Percentiles rank a stretch among this genome's conserved stretches.
These are phyloP conservation scores for Poeciliopsis gracilis DNA, from an alignment of 2,797 vertebrate genomes.

Conservation along the genomic window DNA sequence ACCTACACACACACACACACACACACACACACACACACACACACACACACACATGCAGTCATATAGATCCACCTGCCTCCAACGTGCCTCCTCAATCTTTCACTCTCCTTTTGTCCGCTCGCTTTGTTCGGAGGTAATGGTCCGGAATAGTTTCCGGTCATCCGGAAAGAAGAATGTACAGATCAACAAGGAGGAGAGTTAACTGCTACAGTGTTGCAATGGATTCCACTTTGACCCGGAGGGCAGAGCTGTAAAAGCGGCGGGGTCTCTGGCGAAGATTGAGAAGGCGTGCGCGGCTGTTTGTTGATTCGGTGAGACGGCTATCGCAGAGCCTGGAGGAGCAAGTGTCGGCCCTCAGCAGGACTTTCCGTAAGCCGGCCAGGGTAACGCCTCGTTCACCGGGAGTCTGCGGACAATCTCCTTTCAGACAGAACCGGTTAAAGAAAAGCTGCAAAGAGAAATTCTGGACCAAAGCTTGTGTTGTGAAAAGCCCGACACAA, in stretches of 20 bases:
- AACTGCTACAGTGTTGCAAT: conserved; percentile 24
- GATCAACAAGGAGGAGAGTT: conserved; percentile 21
- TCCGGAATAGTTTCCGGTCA: conserved; percentile 34
- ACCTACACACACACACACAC: conserved; percentile 15
- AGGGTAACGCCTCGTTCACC: conserved; percentile 37
- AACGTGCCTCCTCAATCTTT: conserved; percentile 31
- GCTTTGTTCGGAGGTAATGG: conserved; percentile 59
- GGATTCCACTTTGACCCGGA: conserved; percentile 60
- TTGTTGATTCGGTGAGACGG: conserved; percentile 36
- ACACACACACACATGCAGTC: conserved; percentile 8
- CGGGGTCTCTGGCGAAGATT: conserved; percentile 22
- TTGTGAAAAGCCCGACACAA: neutral
- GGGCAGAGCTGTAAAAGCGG: conserved; percentile 21
- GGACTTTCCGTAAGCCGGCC: conserved; percentile 18
- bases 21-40: neutral
- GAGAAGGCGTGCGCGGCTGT: conserved; percentile 17
- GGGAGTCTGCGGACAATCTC: neutral
- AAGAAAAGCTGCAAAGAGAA: neutral
- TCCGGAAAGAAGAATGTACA: conserved; percentile 46
- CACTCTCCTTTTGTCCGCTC: conserved; percentile 27
- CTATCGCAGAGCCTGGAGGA: neutral
- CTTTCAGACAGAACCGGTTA: neutral
- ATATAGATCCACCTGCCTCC: conserved; percentile 66
- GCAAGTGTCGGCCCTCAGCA: conserved; percentile 26
- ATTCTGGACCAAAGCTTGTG: neutral